phyloP scores from a whole-genome alignment of 2,888 invertebrate genomes.

The Meandrusa payeni region DNA sequence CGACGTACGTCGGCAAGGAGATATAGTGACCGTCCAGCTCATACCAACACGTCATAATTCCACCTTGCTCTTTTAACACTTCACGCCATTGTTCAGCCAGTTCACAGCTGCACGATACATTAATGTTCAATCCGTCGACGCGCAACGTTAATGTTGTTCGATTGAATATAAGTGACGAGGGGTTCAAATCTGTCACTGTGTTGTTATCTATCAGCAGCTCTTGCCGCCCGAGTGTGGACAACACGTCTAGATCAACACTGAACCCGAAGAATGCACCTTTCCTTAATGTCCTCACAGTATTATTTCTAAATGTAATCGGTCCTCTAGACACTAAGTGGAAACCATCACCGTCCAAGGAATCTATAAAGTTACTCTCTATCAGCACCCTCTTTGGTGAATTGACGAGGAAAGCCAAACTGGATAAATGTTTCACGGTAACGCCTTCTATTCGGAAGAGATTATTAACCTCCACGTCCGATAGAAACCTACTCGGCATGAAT shows the following conservation, averaged over 20 bases:
- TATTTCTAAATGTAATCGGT: constrained; percentile 84
- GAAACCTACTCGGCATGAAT: constrained; percentile 84
- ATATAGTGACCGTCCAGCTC: constrained; percentile 56
- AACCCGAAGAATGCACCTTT: constrained; percentile 84
- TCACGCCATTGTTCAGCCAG: constrained; percentile 60
- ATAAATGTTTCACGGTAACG: constrained; percentile 82
- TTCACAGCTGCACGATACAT: constrained; percentile 81
- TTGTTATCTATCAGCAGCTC: constrained; percentile 84
- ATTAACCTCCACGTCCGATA: constrained; percentile 87
- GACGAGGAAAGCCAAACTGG: constrained; percentile 86
- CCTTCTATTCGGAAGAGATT: constrained; percentile 84
- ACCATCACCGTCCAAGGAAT: constrained; percentile 83
- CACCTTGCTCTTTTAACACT: constrained; percentile 56
- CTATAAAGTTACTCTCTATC: constrained; percentile 81
- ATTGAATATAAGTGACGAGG: constrained; percentile 81
- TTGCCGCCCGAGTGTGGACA: constrained; percentile 62
- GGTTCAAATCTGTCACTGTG: constrained; percentile 77
- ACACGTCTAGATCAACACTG: constrained; percentile 67
- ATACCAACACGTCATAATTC: constrained; percentile 65
- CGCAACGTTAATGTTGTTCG: constrained; percentile 76
- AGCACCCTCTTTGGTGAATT: constrained; percentile 82
- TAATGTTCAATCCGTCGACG: constrained; percentile 80
- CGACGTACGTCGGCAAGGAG: constrained; percentile 61
- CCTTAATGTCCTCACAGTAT: constrained; percentile 78
- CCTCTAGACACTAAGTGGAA: constrained; percentile 83